These are phyloP conservation scores for Solea solea DNA, from an alignment of 2,113 vertebrate species.

Conservation along the genomic window DNA sequence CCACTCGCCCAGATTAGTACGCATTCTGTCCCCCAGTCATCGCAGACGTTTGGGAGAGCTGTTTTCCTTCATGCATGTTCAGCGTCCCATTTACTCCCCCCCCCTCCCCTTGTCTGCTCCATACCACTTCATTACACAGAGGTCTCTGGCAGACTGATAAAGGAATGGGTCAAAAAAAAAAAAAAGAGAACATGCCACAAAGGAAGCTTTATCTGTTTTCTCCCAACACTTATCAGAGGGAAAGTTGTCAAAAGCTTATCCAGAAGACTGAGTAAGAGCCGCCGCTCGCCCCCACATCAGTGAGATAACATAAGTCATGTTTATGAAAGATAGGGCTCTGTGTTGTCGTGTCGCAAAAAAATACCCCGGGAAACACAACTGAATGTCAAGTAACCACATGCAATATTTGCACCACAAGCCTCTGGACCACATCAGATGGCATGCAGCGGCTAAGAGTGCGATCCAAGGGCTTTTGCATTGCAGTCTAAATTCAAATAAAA, in stretches of 20 bases:
- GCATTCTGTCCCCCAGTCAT: constrained; percentile 49
- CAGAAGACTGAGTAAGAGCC: constrained; percentile 45
- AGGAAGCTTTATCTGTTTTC: constrained; percentile 64
- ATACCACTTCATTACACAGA: constrained; percentile 56
- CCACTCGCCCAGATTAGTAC: constrained; percentile 37
- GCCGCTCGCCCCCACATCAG: constrained; percentile 32
- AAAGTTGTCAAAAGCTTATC: constrained; percentile 55
- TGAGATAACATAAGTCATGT: constrained; percentile 3
- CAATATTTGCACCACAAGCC: constrained; percentile 36
- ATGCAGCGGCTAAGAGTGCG: background rate
- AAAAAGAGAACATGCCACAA: constrained; percentile 49
- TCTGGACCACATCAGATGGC: constrained; percentile 36
- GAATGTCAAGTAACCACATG: constrained; percentile 42
- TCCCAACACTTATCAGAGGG: constrained; percentile 46
- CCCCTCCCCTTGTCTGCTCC: constrained; percentile 21
- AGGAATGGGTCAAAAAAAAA: constrained; percentile 48
- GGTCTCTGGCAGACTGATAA: constrained; percentile 43
- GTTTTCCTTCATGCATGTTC: constrained; percentile 68
- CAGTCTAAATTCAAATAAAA: constrained; percentile 37
- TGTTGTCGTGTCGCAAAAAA: constrained; percentile 22
- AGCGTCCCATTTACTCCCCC: constrained; percentile 1
- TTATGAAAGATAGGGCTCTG: constrained; percentile 22
- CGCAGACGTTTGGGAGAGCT: constrained; percentile 52
- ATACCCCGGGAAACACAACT: background rate
- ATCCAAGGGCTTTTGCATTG: constrained; percentile 42